phyloP scores from a whole-genome alignment of 1,140 invertebrate genomes.

The Dendrolimus punctatus region DNA sequence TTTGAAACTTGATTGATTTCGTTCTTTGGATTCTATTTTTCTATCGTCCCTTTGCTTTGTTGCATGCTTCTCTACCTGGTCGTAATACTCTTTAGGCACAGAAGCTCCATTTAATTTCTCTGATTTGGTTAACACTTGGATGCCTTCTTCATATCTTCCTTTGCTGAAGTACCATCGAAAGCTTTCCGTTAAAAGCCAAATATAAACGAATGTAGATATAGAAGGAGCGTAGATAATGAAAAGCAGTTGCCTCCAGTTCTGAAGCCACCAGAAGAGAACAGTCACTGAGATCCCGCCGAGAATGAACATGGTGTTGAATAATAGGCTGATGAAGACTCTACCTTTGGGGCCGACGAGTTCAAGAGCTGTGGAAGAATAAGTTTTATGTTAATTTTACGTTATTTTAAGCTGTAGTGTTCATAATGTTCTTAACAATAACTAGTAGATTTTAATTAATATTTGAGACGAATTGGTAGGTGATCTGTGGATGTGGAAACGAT shows the following conservation, averaged over 20 bases:
- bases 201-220: constrained; percentile 76
- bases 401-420: neutral
- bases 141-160: constrained; percentile 77
- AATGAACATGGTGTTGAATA: constrained; percentile 82
- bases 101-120: constrained; percentile 79
- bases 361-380: constrained; percentile 54
- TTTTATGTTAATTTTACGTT: neutral
- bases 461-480: too few relatives aligned
- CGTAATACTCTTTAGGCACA: constrained; percentile 70
- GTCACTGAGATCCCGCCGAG: constrained; percentile 80
- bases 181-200: constrained; percentile 76
- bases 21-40: constrained; percentile 39
- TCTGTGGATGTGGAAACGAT: too few relatives aligned
- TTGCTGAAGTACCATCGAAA: constrained; percentile 85
- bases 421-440: too few relatives aligned
- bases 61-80: constrained; percentile 58
- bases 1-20: constrained; percentile 64
- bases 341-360: constrained; percentile 83
- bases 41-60: constrained; percentile 51
- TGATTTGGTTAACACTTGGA: constrained; percentile 73
- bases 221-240: constrained; percentile 79
- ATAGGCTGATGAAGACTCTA: constrained; percentile 80
- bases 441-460: too few relatives aligned
- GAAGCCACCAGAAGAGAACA: constrained; percentile 77
- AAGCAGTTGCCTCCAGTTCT: constrained; percentile 80